Conservation (phyloP, 2,113 vertebrate species). For the Aspiorhynchus laticeps region DNA sequence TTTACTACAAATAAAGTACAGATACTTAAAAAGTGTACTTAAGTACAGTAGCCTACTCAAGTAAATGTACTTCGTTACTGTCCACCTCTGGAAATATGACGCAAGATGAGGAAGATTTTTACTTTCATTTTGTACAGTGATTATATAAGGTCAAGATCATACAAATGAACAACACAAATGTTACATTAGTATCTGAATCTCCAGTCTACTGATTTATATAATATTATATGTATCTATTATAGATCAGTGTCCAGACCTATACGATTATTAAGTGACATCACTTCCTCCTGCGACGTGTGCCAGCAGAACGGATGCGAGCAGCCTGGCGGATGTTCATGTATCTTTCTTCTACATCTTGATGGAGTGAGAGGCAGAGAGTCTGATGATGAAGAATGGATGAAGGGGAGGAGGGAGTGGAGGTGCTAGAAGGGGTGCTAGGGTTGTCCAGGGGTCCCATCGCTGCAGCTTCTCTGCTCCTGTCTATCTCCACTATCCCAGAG, state of each 20-base stretch:
- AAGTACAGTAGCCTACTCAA: no score
- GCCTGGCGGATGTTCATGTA: constrained; percentile 40
- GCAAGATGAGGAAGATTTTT: not conserved
- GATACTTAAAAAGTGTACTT: no score
- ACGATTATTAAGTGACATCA: constrained; percentile 34
- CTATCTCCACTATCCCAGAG: constrained; percentile 22
- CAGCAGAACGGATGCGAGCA: constrained; percentile 19
- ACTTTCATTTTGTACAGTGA: not conserved
- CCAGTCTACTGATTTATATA: not conserved
- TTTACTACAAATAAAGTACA: no score
- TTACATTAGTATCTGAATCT: not conserved
- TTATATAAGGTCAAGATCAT: not conserved
- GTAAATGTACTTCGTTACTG: no score
- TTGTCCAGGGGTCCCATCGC: constrained; percentile 49
- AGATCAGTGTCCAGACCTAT: not conserved
- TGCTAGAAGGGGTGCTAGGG: constrained; percentile 11
- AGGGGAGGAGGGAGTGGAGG: constrained; percentile 35
- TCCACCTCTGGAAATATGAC: no score
- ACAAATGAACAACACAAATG: not conserved
- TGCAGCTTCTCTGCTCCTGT: constrained; percentile 8
- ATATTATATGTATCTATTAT: no score
- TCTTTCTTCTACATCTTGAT: constrained; percentile 46
- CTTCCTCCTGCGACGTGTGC: constrained; percentile 60
- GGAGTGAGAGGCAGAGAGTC: constrained; percentile 57
- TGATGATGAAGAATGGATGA: constrained; percentile 61